Conservation (phyloP, 2,113 vertebrate species). For the Thamnophis sirtalis region DNA sequence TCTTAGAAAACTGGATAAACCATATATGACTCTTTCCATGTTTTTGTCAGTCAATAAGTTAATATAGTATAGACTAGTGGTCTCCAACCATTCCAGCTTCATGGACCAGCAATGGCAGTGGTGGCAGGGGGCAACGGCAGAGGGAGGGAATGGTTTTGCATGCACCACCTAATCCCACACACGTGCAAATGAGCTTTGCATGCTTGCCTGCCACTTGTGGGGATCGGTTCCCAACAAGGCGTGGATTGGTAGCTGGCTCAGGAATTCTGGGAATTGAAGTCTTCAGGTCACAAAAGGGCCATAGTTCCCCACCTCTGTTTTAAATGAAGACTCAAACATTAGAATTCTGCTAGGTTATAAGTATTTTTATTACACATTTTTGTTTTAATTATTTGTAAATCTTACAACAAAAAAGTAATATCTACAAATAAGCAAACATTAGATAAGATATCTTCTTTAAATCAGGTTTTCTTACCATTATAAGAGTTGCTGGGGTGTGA, state of each 20-base stretch:
- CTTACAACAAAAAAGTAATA: not conserved
- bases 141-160: not conserved
- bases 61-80: not conserved
- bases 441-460: not conserved
- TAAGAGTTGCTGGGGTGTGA: not conserved
- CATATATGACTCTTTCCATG: not conserved
- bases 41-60: not conserved
- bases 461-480: not conserved
- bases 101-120: not conserved
- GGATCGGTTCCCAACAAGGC: not conserved
- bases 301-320: not conserved
- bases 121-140: not conserved
- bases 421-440: not conserved
- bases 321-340: not conserved
- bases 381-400: not conserved
- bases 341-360: not conserved
- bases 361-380: conserved; percentile 21
- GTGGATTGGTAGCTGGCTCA: not conserved
- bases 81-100: not conserved
- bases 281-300: not conserved
- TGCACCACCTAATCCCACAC: not conserved
- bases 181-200: not conserved
- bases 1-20: not conserved
- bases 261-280: not conserved
- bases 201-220: not conserved